These are phyloP conservation scores for Hiodon tergisus DNA, from an alignment of 2,113 vertebrate species.

Conservation along the genomic window DNA sequence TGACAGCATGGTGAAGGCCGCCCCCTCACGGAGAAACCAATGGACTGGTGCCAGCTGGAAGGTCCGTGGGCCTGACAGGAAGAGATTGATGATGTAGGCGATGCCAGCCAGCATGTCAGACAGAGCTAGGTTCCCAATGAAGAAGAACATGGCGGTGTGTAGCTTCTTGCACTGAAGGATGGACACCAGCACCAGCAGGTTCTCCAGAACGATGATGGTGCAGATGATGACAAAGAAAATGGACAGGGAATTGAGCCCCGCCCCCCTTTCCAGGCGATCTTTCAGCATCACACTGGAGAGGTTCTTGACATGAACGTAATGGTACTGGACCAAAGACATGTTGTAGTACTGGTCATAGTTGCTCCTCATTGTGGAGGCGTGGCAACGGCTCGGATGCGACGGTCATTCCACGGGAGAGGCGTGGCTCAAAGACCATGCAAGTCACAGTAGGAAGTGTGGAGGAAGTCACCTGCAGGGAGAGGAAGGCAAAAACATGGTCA, in stretches of 20 bases:
- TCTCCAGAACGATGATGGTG: conserved; percentile 83
- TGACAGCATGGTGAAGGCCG: conserved; percentile 80
- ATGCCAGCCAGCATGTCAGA: conserved; percentile 82
- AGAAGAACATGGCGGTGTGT: conserved; percentile 91
- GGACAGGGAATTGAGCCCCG: conserved; percentile 44
- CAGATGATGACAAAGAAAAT: conserved; percentile 72
- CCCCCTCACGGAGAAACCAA: conserved; percentile 90
- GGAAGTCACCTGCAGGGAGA: conserved; percentile 59
- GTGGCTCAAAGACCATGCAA: conserved; percentile 34
- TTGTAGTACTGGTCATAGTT: conserved; percentile 83
- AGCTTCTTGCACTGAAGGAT: conserved; percentile 87
- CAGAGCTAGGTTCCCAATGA: conserved; percentile 88
- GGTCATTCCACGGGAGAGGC: conserved; percentile 36
- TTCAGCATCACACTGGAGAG: conserved; percentile 27
- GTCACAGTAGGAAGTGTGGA: conserved; percentile 46
- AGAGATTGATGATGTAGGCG: conserved; percentile 83
- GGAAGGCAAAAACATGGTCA: neutral
- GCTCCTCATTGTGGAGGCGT: conserved; percentile 65
- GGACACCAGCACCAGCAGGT: conserved; percentile 79
- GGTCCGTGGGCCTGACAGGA: conserved; percentile 74
- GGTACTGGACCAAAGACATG: conserved; percentile 58
- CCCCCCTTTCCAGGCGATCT: neutral
- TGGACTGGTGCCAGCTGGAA: conserved; percentile 71
- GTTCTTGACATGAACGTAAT: conserved; percentile 78
- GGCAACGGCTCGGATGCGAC: conserved; percentile 38